phyloP scores from a whole-genome alignment of 2,113 vertebrate genomes.

The Lampris incognitus region DNA sequence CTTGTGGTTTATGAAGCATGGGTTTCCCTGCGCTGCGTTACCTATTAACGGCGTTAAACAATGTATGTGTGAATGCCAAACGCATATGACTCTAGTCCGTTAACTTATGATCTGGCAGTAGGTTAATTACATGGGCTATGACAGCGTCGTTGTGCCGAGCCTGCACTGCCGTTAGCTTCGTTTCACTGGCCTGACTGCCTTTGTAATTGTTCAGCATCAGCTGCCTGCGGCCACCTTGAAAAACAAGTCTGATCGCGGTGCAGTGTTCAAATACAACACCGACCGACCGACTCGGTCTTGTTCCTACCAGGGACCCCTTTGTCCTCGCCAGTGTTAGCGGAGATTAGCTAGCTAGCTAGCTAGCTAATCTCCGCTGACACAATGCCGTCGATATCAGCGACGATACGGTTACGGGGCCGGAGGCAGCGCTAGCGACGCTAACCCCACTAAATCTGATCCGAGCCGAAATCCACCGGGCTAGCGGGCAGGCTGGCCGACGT shows the following conservation, averaged over 20 bases:
- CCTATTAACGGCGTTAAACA: no score
- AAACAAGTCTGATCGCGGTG: background rate
- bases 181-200: background rate
- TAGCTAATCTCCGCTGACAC: constrained; percentile 53
- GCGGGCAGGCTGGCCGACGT: background rate
- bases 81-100: no score
- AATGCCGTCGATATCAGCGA: constrained; percentile 30
- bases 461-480: constrained; percentile 15
- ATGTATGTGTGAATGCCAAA: no score
- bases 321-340: constrained; percentile 69
- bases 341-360: constrained; percentile 44
- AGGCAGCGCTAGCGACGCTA: constrained; percentile 62
- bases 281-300: constrained; percentile 23
- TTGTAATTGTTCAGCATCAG: background rate
- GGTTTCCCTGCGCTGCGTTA: no score
- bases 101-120: no score
- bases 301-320: constrained; percentile 65
- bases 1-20: background rate
- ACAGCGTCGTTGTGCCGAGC: constrained; percentile 50
- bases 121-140: no score
- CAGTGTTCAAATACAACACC: background rate
- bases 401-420: constrained; percentile 31
- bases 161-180: constrained; percentile 46
- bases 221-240: background rate
- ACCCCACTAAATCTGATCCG: constrained; percentile 39